Base-by-base conservation (phyloP, 2,888 invertebrate species). In the Drosophila niveifrons region DNA sequence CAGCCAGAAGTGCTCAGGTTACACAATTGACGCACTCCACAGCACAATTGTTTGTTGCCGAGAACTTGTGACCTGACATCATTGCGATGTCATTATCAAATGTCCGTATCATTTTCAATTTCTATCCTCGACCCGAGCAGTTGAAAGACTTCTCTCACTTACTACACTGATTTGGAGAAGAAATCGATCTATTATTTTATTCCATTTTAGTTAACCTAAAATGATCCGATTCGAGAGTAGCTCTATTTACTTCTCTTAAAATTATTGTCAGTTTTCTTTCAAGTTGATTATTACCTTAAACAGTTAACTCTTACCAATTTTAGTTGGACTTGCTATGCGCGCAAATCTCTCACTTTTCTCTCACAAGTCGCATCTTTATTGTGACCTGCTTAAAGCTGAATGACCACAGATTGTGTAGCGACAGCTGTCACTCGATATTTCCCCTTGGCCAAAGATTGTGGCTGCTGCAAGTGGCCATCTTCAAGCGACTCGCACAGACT, bases 341-440 rank as follows among this genome's bases (percentile, higher is more conserved):
- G 31, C 23, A 61, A 36, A 11, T 18, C 13, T 52, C 9, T 28
- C 29, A 11, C 11, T 13, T 1, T 44, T 53, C 46, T 39, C 28
- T 18, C 11, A 13, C 56, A 46, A 4, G 29, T 11, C 39, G 18
- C 31, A 55, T 13, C 63, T 70, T 43, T 53, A 47, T 69, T 58
- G 78, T 82, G 85, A 85, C 76, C 88, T 70, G 82, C 72, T 82
- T 80, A 48, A 64, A 72, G 52, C 75, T 63, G 67, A 80, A 72
- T 59, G 56, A 72, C 79, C 75, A 82, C 67, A 75, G 79, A 66
- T 41, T 67, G 56, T 57, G 36, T 28, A 69, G 52, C 57, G 56
- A 63, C 59, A 72, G 67, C 67, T 77, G 78, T 72, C 78, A 31
- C 43, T 51, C 18, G 44, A 31, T 55, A n/a, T 46, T 48, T 56